A percentile compares a stretch with the other conserved stretches of the same genome.
Conservation (phyloP, 2,113 vertebrate genomes). For the Accipiter virgatus region DNA sequence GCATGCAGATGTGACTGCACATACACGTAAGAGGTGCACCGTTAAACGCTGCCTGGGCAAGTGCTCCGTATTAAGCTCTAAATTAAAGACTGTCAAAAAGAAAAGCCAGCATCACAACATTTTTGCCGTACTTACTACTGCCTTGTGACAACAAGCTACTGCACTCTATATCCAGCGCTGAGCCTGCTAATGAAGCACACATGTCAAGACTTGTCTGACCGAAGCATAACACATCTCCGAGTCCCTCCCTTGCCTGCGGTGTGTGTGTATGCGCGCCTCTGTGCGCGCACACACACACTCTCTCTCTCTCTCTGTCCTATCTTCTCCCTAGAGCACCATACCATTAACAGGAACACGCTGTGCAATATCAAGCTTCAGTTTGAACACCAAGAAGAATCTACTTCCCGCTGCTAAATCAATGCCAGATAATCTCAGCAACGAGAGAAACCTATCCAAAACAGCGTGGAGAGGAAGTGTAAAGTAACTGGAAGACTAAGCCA, state of each 20-base stretch:
- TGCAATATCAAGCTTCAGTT: background rate
- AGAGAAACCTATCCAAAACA: background rate
- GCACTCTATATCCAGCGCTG: background rate
- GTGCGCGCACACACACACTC: background rate
- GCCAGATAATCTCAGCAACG: background rate
- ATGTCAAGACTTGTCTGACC: constrained; percentile 55
- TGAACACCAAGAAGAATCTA: constrained; percentile 4
- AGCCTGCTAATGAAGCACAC: background rate
- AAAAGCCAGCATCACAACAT: background rate
- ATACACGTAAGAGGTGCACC: background rate
- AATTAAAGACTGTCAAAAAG: background rate
- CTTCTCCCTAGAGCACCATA: constrained; percentile 26
- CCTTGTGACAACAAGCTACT: background rate
- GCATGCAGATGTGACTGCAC: background rate
- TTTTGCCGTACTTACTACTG: background rate
- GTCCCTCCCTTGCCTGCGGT: constrained; percentile 21
- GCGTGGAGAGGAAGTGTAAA: background rate
- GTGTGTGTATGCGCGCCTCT: background rate
- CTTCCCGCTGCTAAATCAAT: background rate
- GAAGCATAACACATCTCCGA: constrained; percentile 17
- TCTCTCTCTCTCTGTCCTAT: background rate
- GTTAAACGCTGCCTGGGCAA: background rate
- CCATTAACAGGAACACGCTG: constrained; percentile 13
- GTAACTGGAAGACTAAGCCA: background rate
- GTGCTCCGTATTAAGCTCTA: background rate